phyloP scores from a whole-genome alignment of 2,888 invertebrate genomes.

The Amorpha juglandis region DNA sequence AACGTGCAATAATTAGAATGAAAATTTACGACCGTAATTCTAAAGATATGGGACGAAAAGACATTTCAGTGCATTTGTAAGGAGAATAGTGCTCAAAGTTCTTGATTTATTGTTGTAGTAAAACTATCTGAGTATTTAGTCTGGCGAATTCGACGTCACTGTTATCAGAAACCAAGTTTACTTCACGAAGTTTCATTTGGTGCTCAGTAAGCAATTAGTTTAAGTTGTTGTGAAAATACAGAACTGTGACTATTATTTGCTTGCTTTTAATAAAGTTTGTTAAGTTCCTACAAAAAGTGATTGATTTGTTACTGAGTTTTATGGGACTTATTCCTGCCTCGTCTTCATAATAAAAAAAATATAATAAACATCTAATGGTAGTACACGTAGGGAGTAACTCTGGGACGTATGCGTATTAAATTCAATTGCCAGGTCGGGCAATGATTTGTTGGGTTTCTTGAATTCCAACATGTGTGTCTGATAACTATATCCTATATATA shows the following conservation, averaged over 20 bases:
- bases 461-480: too few relatives aligned
- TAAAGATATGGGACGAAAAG: constrained; percentile 12
- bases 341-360: too few relatives aligned
- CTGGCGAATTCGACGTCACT: constrained; percentile 61
- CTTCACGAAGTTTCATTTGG: constrained; percentile 50
- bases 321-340: too few relatives aligned
- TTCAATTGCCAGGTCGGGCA: too few relatives aligned
- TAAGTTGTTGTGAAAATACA: constrained; percentile 22
- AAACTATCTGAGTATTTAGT: constrained; percentile 72
- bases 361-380: too few relatives aligned
- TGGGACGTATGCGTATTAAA: too few relatives aligned
- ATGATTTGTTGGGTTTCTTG: too few relatives aligned
- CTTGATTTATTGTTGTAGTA: constrained; percentile 71
- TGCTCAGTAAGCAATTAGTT: constrained; percentile 52
- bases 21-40: constrained; percentile 6
- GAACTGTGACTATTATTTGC: constrained; percentile 1
- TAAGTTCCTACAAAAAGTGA: background rate
- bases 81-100: constrained; percentile 58
- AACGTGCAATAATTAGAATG: background rate
- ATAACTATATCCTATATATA: too few relatives aligned
- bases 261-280: constrained; percentile 8
- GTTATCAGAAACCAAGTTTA: constrained; percentile 55
- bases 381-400: too few relatives aligned
- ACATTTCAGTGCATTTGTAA: constrained; percentile 34
- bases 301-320: background rate